These are phyloP conservation scores for Plecotus auritus DNA, from an alignment of 2,113 vertebrate genomes.

Conservation along the genomic window DNA sequence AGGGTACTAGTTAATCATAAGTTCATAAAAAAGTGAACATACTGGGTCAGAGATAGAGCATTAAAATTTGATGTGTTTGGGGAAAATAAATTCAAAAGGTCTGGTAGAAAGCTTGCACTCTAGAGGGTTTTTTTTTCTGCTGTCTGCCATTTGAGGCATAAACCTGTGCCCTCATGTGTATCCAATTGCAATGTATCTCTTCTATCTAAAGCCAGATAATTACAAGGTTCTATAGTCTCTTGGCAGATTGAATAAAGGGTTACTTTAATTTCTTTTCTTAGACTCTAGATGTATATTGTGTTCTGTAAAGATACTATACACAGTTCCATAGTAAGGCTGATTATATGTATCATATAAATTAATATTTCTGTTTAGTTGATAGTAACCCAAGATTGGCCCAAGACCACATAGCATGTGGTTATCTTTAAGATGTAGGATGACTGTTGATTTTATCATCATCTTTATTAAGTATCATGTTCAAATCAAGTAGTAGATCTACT, in stretches of 20 bases:
- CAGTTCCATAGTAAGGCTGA: conserved; percentile 24
- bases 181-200: conserved; percentile 82
- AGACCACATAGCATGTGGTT: not conserved
- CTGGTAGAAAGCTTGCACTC: conserved; percentile 72
- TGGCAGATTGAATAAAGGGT: conserved; percentile 80
- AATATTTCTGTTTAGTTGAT: conserved; percentile 34
- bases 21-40: conserved; percentile 77
- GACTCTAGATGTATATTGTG: conserved; percentile 62
- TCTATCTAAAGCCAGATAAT: conserved; percentile 81
- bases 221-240: conserved; percentile 79
- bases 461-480: not conserved
- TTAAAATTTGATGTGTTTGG: conserved; percentile 77
- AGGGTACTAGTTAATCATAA: conserved; percentile 75
- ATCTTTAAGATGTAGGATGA: not conserved
- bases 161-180: conserved; percentile 82
- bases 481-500: not conserved
- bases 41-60: conserved; percentile 74
- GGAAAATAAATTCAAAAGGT: conserved; percentile 81
- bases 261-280: conserved; percentile 76
- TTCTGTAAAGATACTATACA: conserved; percentile 65
- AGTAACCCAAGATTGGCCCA: not conserved
- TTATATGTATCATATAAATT: conserved; percentile 44
- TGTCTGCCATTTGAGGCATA: conserved; percentile 78
- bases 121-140: conserved; percentile 61
- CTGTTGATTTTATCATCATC: not conserved